Evolutionary conservation across 2,888 invertebrate species (phyloP).

Genomic region (Xestia rhomboidea): DNA sequence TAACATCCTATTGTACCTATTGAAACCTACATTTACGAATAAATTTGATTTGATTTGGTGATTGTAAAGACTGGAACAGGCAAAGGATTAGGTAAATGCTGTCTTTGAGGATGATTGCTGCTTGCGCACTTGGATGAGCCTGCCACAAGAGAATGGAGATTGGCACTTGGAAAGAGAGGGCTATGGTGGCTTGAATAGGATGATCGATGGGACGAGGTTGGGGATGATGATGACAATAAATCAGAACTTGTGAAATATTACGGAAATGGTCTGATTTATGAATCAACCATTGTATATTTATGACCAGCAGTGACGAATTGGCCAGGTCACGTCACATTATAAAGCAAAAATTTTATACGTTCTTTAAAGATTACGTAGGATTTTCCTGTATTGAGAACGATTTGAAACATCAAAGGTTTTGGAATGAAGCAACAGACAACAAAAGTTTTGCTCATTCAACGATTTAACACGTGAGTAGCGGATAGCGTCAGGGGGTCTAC

Average conservation of each 20-base stretch:
- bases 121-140: background rate
- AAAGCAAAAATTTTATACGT: constrained; percentile 20
- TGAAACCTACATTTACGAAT: too few species aligned
- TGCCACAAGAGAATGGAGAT: background rate
- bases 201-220: background rate
- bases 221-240: background rate
- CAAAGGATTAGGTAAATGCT: background rate
- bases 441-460: constrained; percentile 32
- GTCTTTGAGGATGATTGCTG: background rate
- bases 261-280: constrained; percentile 32
- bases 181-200: background rate
- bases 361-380: constrained; percentile 20
- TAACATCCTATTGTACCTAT: too few species aligned
- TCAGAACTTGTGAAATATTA: background rate
- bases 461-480: too few species aligned
- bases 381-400: constrained; percentile 20
- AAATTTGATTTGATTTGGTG: too few species aligned
- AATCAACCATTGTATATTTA: constrained; percentile 30
- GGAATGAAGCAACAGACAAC: constrained; percentile 47
- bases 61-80: background rate
- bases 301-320: constrained; percentile 5
- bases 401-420: constrained; percentile 42
- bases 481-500: too few species aligned
- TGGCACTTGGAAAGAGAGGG: background rate
- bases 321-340: background rate